Base-by-base conservation (phyloP, 2,888 invertebrate species). In the Heliconius hortense region DNA sequence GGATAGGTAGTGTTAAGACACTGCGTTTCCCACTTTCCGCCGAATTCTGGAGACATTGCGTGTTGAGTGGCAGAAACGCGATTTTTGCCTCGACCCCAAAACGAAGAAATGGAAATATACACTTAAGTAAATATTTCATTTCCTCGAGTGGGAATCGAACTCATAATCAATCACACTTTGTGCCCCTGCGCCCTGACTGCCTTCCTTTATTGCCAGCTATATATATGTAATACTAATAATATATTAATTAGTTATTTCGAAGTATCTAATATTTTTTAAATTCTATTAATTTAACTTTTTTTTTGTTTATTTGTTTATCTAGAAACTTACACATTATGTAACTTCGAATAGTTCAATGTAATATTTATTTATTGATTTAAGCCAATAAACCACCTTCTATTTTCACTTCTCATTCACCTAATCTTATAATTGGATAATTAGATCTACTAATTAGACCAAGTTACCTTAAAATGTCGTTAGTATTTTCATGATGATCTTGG, bases 371-470 rank as follows among this genome's bases (percentile, higher is more conserved):
- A n/a, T 53, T 69, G 31, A 15, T 56, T n/a, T 53, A 53, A 69
- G 53, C 68, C 31, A 31, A 69, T 69, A 69, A 64, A 53, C 31
- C 28, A 10, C 24, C 31, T 53, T 69, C n/a, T 69, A n/a, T 53
- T 53, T 69, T 31, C 28, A 69, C 21, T 56, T 69, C 53, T 48
- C 28, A 53, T 28, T n/a, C 21, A 28, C 53, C 28, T 69, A 69
- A 69, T 69, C 53, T 18, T 31, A 69, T 69, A 69, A 69, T 53
- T 69, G 31, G 53, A 69, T 69, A 69, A 53, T 69, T 53, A 31
- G 53, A 68, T 68, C 53, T 53, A 43, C 1, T 68, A 53, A 21
- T 69, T 53, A 53, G 31, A 69, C n/a, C 31, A 4, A 53, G 7
- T 56, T 56, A 31, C 53, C 28, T 48, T 53, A 69, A 53, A 68